Conservation (phyloP, 2,888 invertebrate species). For the Mechanitis mazaeus region DNA sequence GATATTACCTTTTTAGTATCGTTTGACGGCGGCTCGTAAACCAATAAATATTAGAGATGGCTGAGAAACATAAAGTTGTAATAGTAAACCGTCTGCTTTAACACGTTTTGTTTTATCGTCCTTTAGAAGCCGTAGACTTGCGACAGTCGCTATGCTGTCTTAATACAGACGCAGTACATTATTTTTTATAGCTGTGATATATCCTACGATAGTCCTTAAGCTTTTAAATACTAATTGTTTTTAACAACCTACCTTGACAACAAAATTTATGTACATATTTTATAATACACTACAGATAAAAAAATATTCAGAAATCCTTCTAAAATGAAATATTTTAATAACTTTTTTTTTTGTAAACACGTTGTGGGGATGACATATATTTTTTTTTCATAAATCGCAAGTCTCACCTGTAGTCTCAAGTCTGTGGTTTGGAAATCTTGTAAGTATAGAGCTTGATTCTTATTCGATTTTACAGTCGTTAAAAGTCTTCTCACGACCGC, state of each 20-base stretch:
- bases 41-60: slow-evolving; percentile 42
- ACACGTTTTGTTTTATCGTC: slow-evolving; percentile 38
- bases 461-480: slow-evolving; percentile 32
- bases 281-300: no score
- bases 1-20: slow-evolving; percentile 30
- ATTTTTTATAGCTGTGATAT: not conserved
- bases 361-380: no score
- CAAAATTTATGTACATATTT: no score
- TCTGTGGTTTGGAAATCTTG: not conserved
- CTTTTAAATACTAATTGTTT: no score
- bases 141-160: not conserved
- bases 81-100: slow-evolving; percentile 36
- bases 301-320: no score
- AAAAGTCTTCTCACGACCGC: slow-evolving; percentile 17
- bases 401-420: not conserved
- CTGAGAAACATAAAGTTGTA: slow-evolving; percentile 33
- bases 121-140: slow-evolving; percentile 15
- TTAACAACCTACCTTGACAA: no score
- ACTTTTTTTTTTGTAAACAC: no score
- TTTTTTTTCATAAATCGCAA: not conserved
- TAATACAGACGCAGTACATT: not conserved
- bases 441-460: slow-evolving; percentile 19
- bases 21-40: slow-evolving; percentile 32
- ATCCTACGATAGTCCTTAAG: no score
- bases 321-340: no score